phyloP scores from a whole-genome alignment of 1,140 invertebrate genomes.

The Lycorma delicatula region DNA sequence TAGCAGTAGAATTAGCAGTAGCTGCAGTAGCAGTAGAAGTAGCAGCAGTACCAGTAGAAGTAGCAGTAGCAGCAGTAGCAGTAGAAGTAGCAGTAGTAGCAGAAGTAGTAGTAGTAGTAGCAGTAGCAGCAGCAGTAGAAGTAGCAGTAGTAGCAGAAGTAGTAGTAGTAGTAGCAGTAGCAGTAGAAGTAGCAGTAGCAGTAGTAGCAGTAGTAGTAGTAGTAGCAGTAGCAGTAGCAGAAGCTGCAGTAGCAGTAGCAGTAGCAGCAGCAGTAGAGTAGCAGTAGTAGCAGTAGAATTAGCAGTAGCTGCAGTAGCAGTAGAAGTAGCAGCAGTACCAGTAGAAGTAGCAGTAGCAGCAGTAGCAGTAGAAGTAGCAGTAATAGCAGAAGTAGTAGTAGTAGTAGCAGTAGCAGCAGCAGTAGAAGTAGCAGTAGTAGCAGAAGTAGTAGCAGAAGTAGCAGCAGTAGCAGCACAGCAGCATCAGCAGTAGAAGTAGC shows the following conservation, averaged over 20 bases:
- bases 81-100: neutral
- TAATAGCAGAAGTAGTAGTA: neutral
- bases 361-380: neutral
- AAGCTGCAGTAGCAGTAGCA: neutral
- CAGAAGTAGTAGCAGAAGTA: neutral
- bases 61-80: neutral
- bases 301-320: neutral
- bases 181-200: neutral
- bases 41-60: neutral
- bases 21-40: neutral
- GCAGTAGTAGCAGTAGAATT: neutral
- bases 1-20: neutral
- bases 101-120: neutral
- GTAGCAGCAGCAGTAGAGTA: neutral
- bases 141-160: neutral
- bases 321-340: neutral
- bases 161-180: neutral
- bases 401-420: neutral
- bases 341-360: neutral
- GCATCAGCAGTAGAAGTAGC: neutral
- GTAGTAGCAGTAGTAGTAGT: neutral
- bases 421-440: neutral
- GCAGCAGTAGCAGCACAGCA: neutral
- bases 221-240: neutral
- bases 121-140: neutral